phyloP scores from a whole-genome alignment of 2,888 invertebrate species.

The Acronicta aceris region DNA sequence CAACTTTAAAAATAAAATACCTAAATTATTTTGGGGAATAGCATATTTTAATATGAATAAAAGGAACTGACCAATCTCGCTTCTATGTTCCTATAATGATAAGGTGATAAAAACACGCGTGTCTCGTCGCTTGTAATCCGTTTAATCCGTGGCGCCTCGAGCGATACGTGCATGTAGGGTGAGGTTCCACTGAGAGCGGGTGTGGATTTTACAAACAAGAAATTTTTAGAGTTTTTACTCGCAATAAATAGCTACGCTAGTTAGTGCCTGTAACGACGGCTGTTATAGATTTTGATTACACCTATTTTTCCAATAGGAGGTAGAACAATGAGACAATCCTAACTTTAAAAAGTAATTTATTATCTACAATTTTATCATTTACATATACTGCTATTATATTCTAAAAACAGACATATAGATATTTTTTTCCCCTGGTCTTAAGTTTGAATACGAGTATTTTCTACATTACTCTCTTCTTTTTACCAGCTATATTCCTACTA shows the following conservation, averaged over 20 bases:
- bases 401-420: too few relatives aligned
- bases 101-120: conserved; percentile 53
- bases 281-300: not conserved
- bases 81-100: conserved; percentile 44
- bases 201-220: not conserved
- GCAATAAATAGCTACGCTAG: too few relatives aligned
- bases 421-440: too few relatives aligned
- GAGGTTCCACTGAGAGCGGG: conserved; percentile 27
- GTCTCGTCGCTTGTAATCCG: conserved; percentile 46
- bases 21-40: not conserved
- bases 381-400: too few relatives aligned
- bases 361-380: too few relatives aligned
- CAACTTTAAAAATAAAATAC: too few relatives aligned
- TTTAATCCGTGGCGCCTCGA: conserved; percentile 47
- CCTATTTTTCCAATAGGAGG: not conserved
- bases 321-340: not conserved
- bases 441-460: too few relatives aligned
- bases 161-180: conserved; percentile 47
- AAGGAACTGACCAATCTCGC: conserved; percentile 10
- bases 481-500: too few relatives aligned
- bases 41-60: conserved; percentile 7
- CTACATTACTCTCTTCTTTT: too few relatives aligned
- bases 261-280: not conserved
- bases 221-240: not conserved
- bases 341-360: too few relatives aligned